Evolutionary conservation across 2,113 vertebrate species (phyloP).

Genomic region (Pedionomus torquatus): DNA sequence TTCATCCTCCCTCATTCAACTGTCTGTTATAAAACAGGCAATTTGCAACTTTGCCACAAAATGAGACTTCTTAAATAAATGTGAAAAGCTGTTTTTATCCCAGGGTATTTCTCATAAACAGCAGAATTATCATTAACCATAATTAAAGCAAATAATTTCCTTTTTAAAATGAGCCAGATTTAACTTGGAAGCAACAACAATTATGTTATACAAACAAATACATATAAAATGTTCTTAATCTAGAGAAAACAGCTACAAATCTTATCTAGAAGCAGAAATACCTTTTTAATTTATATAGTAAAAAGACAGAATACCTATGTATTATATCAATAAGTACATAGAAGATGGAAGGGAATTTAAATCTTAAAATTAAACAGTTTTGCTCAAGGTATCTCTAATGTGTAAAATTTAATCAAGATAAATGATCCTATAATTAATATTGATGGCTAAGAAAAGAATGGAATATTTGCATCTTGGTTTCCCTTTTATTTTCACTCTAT

Average conservation of each 20-base stretch:
- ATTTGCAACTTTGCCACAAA: not conserved
- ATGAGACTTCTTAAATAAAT: not conserved
- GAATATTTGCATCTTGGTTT: not conserved
- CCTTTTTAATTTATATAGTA: not conserved
- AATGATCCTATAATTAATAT: not conserved
- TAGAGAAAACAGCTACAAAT: not conserved
- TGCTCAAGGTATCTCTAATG: not conserved
- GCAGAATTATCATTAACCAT: not conserved
- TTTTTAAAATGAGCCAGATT: rapidly evolving
- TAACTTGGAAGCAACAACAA: not conserved
- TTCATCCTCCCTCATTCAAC: not conserved
- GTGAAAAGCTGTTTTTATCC: not conserved
- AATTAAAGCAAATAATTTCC: not conserved
- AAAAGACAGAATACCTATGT: not conserved
- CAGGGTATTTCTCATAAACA: not conserved
- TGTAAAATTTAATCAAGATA: not conserved
- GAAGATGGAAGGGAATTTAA: not conserved
- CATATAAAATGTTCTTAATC: not conserved
- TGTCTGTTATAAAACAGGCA: not conserved
- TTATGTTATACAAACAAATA: not conserved
- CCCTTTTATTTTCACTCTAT: not conserved
- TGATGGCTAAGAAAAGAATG: not conserved
- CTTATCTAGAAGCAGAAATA: not conserved
- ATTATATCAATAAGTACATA: not conserved
- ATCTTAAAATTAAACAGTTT: not conserved